These are phyloP conservation scores for Holothuria glaberrima DNA, from an alignment of 35 echinoderm and acorn worm species.

Conservation along the genomic window DNA sequence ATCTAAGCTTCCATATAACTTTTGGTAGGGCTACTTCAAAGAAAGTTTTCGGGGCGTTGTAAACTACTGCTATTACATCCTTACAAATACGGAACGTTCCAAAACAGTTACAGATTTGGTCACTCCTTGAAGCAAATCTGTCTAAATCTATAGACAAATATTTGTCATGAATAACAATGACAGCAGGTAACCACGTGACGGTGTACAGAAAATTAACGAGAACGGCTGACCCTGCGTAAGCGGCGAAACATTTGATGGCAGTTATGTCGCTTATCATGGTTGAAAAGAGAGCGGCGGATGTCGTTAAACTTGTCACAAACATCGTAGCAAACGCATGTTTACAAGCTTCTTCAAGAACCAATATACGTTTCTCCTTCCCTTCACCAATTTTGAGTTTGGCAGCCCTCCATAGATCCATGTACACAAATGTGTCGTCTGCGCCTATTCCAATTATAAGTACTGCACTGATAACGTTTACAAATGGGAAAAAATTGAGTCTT, in stretches of 20 bases:
- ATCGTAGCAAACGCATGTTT: conserved; percentile 78
- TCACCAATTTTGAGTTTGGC: background rate
- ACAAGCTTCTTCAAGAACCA: conserved; percentile 59
- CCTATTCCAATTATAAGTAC: conserved; percentile 84
- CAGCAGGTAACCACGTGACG: conserved; percentile 83
- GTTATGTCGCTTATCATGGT: conserved; percentile 74
- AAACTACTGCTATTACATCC: background rate
- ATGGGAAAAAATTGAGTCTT: conserved; percentile 77
- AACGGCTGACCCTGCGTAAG: conserved; percentile 78
- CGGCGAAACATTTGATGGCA: conserved; percentile 76
- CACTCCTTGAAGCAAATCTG: background rate
- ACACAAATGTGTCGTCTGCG: conserved; percentile 94
- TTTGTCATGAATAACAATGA: conserved; percentile 74
- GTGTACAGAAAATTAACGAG: conserved; percentile 84
- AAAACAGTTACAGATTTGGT: background rate
- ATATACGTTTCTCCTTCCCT: background rate
- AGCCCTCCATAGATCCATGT: conserved; percentile 73
- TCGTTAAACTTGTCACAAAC: conserved; percentile 94
- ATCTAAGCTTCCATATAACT: conserved; percentile 69
- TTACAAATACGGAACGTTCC: conserved; percentile 3
- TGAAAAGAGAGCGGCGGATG: conserved; percentile 74
- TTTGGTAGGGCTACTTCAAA: conserved; percentile 67
- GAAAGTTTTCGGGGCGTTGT: conserved; percentile 13
- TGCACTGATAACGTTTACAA: conserved; percentile 71
- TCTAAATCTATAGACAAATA: conserved; percentile 3